Evolutionary conservation across 1,140 invertebrate genomes (phyloP).

Genomic region (Drosophila arizonae): DNA sequence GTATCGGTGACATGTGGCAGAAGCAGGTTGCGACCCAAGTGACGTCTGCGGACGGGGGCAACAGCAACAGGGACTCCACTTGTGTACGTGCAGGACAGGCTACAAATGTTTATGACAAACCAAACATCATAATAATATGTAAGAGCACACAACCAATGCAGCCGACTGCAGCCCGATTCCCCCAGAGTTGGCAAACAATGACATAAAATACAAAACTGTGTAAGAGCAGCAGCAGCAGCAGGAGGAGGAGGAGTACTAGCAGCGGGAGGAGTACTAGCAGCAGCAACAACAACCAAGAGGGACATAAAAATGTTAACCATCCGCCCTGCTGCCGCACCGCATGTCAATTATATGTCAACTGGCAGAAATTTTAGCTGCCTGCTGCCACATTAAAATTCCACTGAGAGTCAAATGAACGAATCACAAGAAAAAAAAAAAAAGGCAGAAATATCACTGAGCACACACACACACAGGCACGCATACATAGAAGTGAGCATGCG

Average conservation of each 20-base stretch:
- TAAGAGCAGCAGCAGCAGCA: conserved; percentile 31
- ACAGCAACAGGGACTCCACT: conserved; percentile 16
- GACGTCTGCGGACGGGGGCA: background rate
- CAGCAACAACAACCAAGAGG: conserved; percentile 22
- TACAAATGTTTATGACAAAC: conserved; percentile 82
- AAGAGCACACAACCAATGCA: conserved; percentile 61
- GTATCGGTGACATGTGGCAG: conserved; percentile 11
- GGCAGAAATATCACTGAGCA: background rate
- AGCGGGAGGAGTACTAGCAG: conserved; percentile 4
- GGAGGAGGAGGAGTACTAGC: conserved; percentile 14
- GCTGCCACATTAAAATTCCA: conserved; percentile 68
- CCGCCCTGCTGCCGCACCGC: conserved; percentile 19
- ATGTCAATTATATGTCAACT: conserved; percentile 81
- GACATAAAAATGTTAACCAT: conserved; percentile 40
- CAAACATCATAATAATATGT: conserved; percentile 79
- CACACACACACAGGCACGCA: conserved; percentile 1
- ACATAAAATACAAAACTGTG: conserved; percentile 43
- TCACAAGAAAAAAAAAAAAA: conserved; percentile 1
- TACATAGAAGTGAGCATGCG: conserved; percentile 34
- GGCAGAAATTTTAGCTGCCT: conserved; percentile 65
- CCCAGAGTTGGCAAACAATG: conserved; percentile 22
- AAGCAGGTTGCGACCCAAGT: conserved; percentile 5
- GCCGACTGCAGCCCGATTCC: conserved; percentile 39
- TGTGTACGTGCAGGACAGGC: conserved; percentile 53
- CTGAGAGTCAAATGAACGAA: conserved; percentile 31